Conservation (phyloP, 2,888 invertebrate species). For the Eremobia ochroleuca region DNA sequence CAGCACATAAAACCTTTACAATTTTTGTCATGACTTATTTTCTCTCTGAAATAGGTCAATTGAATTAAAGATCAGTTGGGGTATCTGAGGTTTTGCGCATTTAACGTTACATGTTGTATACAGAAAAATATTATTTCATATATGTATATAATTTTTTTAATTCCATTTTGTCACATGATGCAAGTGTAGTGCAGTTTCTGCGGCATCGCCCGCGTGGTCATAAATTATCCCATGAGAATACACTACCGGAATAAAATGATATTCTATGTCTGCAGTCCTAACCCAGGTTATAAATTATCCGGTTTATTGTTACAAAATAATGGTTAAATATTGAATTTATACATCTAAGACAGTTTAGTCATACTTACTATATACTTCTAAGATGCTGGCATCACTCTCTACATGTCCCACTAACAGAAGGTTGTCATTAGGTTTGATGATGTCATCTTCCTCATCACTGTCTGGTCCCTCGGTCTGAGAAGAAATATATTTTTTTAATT, state of each 20-base stretch:
- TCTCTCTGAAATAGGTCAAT: too few species aligned
- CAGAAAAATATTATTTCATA: too few species aligned
- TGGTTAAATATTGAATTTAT: not conserved
- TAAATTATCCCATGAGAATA: not conserved
- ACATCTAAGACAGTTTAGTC: not conserved
- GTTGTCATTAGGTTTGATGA: slow-evolving; percentile 97
- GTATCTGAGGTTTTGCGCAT: too few species aligned
- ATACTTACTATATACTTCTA: slow-evolving; percentile 96
- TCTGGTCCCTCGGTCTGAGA: slow-evolving; percentile 88
- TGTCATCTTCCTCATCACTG: slow-evolving; percentile 97
- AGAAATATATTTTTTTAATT: not conserved
- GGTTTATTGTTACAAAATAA: not conserved
- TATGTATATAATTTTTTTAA: too few species aligned
- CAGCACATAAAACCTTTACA: too few species aligned
- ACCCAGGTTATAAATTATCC: not conserved
- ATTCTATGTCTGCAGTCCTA: too few species aligned
- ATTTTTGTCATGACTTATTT: too few species aligned
- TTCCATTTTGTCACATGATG: not conserved
- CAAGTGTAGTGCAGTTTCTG: slow-evolving; percentile 48
- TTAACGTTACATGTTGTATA: too few species aligned
- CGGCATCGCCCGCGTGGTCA: not conserved
- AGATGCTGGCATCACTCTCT: slow-evolving; percentile 95
- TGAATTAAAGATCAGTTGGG: too few species aligned
- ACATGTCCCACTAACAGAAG: slow-evolving; percentile 96
- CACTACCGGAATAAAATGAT: not conserved